Conservation (phyloP, 2,797 vertebrate species). For the Triplophysa yarkandensis region DNA sequence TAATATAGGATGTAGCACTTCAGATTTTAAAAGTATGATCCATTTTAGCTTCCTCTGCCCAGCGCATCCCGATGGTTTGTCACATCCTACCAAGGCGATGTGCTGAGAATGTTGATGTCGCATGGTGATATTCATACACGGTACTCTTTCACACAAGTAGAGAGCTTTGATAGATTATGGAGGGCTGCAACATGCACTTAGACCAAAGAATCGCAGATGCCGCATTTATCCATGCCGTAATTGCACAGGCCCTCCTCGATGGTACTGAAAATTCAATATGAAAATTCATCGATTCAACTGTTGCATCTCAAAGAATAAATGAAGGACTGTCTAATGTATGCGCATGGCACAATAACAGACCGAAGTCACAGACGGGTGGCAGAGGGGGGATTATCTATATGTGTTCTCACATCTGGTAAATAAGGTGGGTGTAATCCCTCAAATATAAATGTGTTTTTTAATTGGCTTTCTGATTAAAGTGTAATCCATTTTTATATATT, state of each 20-base stretch:
- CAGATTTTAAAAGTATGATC: conserved; percentile 34
- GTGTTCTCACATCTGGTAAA: conserved; percentile 52
- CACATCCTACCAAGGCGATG: conserved; percentile 31
- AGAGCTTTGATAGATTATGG: conserved; percentile 72
- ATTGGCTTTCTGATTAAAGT: conserved; percentile 74
- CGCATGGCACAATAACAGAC: conserved; percentile 28
- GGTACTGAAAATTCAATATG: conserved; percentile 36
- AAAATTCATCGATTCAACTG: conserved; percentile 39
- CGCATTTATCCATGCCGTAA: conserved; percentile 39
- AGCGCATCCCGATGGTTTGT: background rate
- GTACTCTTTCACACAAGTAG: conserved; percentile 60
- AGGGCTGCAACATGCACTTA: conserved; percentile 39
- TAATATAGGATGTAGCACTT: conserved; percentile 35
- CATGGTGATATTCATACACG: conserved; percentile 65
- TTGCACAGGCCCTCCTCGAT: conserved; percentile 16
- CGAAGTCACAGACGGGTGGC: conserved; percentile 47
- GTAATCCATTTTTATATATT: conserved; percentile 74
- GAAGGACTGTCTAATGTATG: conserved; percentile 30
- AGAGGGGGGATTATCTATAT: conserved; percentile 52
- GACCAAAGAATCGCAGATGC: conserved; percentile 23
- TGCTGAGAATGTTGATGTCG: conserved; percentile 70
- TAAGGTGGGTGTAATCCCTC: conserved; percentile 62
- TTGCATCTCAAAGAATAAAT: conserved; percentile 22
- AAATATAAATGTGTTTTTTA: conserved; percentile 65
- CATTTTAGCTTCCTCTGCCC: conserved; percentile 7